Percentiles rank a stretch among this genome's conserved stretches.
phyloP scores from a whole-genome alignment of 1,140 invertebrate genomes.

The Drosophila pseudoananassae region DNA sequence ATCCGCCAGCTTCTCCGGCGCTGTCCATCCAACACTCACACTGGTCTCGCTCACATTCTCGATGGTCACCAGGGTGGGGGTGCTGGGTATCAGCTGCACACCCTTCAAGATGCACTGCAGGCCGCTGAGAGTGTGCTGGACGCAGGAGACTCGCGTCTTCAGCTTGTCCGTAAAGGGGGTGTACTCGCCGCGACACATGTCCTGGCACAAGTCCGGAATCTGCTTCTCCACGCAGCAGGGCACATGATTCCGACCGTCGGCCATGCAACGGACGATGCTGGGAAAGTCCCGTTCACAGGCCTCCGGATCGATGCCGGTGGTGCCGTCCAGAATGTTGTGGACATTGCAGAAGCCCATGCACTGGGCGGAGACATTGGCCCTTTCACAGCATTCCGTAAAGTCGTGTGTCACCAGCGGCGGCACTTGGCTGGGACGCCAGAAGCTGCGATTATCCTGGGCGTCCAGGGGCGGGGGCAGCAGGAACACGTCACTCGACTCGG shows the following conservation, averaged over 20 bases:
- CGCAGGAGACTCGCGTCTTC: conserved; percentile 92
- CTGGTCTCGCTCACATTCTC: conserved; percentile 89
- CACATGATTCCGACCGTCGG: conserved; percentile 92
- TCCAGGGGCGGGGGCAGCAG: conserved; percentile 80
- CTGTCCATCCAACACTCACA: conserved; percentile 88
- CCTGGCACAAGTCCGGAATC: conserved; percentile 92
- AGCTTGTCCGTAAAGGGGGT: conserved; percentile 92
- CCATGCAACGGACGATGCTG: conserved; percentile 90
- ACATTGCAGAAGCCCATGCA: conserved; percentile 93
- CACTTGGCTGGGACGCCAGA: conserved; percentile 66
- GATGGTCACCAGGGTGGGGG: conserved; percentile 88
- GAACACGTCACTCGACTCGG: conserved; percentile 85
- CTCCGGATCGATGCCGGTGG: conserved; percentile 91
- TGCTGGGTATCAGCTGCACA: conserved; percentile 90
- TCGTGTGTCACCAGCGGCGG: conserved; percentile 86
- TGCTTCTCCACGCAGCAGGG: conserved; percentile 92
- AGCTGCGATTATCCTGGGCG: conserved; percentile 81
- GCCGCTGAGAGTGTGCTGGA: conserved; percentile 92
- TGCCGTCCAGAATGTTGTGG: conserved; percentile 91
- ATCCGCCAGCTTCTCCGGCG: conserved; percentile 87
- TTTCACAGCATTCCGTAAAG: conserved; percentile 90
- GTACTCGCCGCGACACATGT: conserved; percentile 93
- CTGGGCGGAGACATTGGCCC: conserved; percentile 87
- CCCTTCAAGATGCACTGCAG: conserved; percentile 92
- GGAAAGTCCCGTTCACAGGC: conserved; percentile 91